Evolutionary conservation across 2,113 vertebrate species (phyloP).

Genomic region (Hemibagrus wyckioides): DNA sequence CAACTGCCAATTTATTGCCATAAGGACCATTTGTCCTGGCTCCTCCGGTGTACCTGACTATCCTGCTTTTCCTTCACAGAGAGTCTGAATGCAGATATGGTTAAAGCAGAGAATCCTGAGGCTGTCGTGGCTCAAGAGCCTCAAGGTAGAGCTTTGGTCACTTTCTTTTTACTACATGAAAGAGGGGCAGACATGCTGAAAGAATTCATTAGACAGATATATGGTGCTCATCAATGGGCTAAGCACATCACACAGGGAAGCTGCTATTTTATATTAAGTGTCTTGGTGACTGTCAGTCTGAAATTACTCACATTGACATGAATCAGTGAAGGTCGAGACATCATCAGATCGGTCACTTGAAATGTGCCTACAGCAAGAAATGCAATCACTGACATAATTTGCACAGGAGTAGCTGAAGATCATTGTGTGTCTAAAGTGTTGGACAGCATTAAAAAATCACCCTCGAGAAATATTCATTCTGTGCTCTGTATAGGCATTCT

Average conservation of each 20-base stretch:
- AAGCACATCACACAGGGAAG: not conserved
- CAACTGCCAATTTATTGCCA: not conserved
- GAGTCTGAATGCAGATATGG: slow-evolving; percentile 84
- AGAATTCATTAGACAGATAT: not conserved
- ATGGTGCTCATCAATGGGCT: not conserved
- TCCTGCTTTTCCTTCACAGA: slow-evolving; percentile 71
- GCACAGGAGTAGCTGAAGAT: not conserved
- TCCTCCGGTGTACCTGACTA: not conserved
- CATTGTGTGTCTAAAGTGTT: not conserved
- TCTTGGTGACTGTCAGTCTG: not conserved
- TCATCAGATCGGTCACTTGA: not conserved
- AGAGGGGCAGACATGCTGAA: not conserved
- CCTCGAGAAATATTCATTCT: no score
- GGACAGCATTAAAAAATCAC: no score
- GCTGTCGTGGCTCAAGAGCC: slow-evolving; percentile 87
- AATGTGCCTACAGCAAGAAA: not conserved
- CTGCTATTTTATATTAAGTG: not conserved
- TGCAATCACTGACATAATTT: not conserved
- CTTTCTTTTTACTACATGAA: not conserved
- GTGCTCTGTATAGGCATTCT: not conserved
- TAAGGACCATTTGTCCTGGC: not conserved
- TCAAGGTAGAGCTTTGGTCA: slow-evolving; percentile 75
- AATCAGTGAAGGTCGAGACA: not conserved
- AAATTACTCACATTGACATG: not conserved
- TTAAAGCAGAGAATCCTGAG: slow-evolving; percentile 88